Evolutionary conservation across 2,888 invertebrate species (phyloP).

Genomic region (Drosophila atripex): DNA sequence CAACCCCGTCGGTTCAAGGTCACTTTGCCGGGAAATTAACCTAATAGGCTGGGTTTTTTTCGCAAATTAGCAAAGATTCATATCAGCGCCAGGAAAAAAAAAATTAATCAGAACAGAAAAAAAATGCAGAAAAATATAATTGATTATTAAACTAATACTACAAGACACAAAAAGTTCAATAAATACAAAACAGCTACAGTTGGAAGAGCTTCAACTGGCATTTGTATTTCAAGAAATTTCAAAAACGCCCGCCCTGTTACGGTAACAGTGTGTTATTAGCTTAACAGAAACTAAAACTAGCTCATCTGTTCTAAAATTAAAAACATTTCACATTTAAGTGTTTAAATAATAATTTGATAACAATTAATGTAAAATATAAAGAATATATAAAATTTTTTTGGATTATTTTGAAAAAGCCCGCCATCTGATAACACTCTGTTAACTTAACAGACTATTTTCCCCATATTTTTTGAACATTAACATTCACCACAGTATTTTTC

Average conservation of each 20-base stretch:
- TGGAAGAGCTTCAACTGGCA: too few relatives aligned
- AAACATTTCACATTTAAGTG: too few relatives aligned
- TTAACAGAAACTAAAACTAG: too few relatives aligned
- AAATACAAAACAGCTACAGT: too few relatives aligned
- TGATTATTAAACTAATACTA: neutral
- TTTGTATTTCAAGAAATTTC: too few relatives aligned
- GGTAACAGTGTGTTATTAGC: too few relatives aligned
- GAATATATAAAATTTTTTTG: neutral
- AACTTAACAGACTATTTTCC: neutral
- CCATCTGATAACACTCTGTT: neutral
- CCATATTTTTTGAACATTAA: neutral
- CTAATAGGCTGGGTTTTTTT: slow-evolving; percentile 18
- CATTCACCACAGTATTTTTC: neutral
- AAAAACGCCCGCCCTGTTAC: too few relatives aligned
- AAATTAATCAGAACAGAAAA: neutral
- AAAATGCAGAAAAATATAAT: neutral
- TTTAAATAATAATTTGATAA: too few relatives aligned
- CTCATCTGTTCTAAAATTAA: too few relatives aligned
- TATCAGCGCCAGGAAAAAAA: neutral
- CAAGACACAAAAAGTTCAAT: neutral
- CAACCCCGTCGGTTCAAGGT: slow-evolving; percentile 21
- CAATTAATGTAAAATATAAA: neutral
- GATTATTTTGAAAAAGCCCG: neutral
- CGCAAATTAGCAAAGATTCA: neutral
- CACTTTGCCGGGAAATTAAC: slow-evolving; percentile 26